phyloP scores from a whole-genome alignment of 2,113 vertebrate genomes.

The Chauna torquata region DNA sequence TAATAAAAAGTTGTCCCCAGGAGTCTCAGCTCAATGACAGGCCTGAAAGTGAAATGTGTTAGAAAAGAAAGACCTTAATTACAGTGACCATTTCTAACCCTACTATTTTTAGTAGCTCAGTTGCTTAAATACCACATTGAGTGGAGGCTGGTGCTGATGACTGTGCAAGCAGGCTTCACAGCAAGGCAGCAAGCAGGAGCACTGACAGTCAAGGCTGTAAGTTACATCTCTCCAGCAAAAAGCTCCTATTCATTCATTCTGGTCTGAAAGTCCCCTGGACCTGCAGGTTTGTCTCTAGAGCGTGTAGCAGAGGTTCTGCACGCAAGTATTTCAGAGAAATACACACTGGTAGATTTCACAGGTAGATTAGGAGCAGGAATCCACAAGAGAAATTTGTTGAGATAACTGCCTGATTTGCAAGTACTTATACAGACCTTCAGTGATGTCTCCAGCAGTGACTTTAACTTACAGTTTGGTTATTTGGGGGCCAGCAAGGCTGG shows the following conservation, averaged over 20 bases:
- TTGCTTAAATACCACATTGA: not conserved
- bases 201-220: not conserved
- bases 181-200: not conserved
- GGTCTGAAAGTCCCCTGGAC: accelerated
- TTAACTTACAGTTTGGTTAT: not conserved
- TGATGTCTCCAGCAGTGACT: not conserved
- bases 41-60: not conserved
- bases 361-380: not conserved
- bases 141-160: not conserved
- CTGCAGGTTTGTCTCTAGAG: not conserved
- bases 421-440: not conserved
- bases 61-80: conserved; percentile 31
- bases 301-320: not conserved
- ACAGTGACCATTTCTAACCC: not conserved
- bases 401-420: not conserved
- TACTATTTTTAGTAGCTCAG: not conserved
- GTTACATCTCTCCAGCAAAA: not conserved
- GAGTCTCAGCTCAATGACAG: not conserved
- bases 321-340: not conserved
- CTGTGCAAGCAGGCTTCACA: not conserved
- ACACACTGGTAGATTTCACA: not conserved
- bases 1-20: not conserved
- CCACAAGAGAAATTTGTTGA: not conserved
- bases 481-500: not conserved
- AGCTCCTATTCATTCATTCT: not conserved